Percentiles rank a stretch among this genome's conserved stretches.
Evolutionary conservation across 2,888 invertebrate genomes (phyloP).

Genomic region (Tetragnatha montana): DNA sequence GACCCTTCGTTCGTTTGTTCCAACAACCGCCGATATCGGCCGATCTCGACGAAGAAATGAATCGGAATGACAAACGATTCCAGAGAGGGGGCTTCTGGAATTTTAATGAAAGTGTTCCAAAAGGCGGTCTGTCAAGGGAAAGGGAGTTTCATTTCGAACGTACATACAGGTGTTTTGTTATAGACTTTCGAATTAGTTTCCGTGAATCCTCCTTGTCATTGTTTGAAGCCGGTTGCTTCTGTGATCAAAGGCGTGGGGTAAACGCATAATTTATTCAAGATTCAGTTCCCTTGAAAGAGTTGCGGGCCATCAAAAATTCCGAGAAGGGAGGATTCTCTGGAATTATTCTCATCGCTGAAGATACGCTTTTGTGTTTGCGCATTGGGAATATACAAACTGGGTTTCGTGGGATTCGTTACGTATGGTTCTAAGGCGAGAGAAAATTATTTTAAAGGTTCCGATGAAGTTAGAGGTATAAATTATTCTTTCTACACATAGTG

Average conservation of each 20-base stretch:
- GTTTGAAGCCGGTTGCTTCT: background rate
- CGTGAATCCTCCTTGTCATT: background rate
- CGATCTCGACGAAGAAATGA: background rate
- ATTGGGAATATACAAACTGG: no score
- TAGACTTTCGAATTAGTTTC: background rate
- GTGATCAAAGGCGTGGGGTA: background rate
- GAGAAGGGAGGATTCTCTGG: no score
- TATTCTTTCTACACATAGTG: no score
- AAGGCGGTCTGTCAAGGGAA: background rate
- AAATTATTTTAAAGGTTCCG: no score
- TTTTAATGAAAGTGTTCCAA: background rate
- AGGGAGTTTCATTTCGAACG: background rate
- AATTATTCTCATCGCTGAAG: no score
- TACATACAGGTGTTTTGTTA: background rate
- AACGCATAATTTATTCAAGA: slow-evolving; percentile 1
- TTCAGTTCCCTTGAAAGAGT: background rate
- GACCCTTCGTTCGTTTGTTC: background rate
- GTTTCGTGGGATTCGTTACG: no score
- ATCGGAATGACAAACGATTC: background rate
- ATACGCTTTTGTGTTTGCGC: no score
- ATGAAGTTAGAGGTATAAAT: no score
- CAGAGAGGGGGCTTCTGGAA: background rate
- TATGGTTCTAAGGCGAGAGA: no score
- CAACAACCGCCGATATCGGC: background rate
- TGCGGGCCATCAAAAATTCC: background rate